Evolutionary conservation across 2,113 vertebrate genomes (phyloP).

Genomic region (Paedocypris sp.): DNA sequence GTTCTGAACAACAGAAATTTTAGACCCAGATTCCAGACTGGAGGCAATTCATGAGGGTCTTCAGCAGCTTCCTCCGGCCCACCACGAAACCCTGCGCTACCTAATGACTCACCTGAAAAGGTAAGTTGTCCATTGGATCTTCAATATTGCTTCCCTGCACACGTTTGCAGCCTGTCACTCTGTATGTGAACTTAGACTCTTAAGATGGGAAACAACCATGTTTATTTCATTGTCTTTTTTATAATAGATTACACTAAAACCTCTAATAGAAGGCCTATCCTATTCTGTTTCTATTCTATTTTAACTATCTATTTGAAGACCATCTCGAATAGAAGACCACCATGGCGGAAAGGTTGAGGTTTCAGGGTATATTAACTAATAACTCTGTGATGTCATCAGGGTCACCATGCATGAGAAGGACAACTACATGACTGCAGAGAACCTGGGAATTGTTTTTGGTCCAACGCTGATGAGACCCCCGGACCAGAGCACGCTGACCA

Average conservation of each 20-base stretch:
- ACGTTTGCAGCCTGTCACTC: background rate
- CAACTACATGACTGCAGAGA: conserved; percentile 94
- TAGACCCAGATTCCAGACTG: conserved; percentile 77
- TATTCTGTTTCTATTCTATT: too few relatives aligned
- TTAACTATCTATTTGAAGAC: too few relatives aligned
- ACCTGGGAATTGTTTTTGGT: conserved; percentile 93
- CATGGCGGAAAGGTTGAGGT: too few relatives aligned
- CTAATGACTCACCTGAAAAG: conserved; percentile 96
- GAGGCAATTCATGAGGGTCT: conserved; percentile 85
- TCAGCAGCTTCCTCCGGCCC: conserved; percentile 86
- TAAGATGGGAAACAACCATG: too few relatives aligned
- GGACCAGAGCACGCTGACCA: conserved; percentile 84
- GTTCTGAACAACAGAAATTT: conserved; percentile 66
- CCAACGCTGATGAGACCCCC: conserved; percentile 94
- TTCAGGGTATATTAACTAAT: too few relatives aligned
- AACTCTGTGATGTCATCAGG: too few relatives aligned
- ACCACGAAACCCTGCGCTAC: conserved; percentile 89
- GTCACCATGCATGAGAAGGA: conserved; percentile 91
- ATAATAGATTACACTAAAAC: too few relatives aligned
- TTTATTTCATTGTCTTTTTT: too few relatives aligned
- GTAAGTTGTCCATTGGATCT: too few relatives aligned
- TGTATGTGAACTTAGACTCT: background rate
- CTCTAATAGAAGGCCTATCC: too few relatives aligned
- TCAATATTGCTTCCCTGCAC: too few relatives aligned
- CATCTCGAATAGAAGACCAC: too few relatives aligned